phyloP scores from a whole-genome alignment of 2,888 invertebrate species.

The Cheilosia vernalis region DNA sequence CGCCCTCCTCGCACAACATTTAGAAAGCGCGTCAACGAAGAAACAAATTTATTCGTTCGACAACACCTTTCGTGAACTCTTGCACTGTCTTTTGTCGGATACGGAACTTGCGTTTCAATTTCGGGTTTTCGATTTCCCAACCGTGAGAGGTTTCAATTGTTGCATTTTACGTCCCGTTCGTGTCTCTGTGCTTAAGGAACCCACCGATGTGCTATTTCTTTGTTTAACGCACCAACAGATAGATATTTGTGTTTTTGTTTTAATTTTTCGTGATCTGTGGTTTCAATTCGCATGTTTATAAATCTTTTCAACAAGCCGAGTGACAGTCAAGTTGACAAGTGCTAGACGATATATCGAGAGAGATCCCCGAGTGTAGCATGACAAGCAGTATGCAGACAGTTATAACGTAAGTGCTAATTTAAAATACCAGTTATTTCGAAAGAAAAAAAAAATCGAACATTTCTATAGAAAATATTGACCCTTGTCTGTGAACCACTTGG shows the following conservation, averaged over 20 bases:
- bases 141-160: conserved; percentile 16
- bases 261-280: background rate
- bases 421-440: conserved; percentile 34
- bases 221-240: background rate
- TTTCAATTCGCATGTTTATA: conserved; percentile 39
- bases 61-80: conserved; percentile 55
- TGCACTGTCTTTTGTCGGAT: conserved; percentile 14
- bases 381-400: conserved; percentile 74
- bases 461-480: background rate
- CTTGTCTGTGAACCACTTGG: background rate
- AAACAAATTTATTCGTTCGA: conserved; percentile 58
- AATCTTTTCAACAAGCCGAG: conserved; percentile 31
- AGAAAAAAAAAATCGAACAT: background rate
- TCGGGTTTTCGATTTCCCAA: conserved; percentile 49
- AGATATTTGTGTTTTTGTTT: conserved; percentile 33
- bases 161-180: background rate
- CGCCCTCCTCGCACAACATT: conserved; percentile 25
- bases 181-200: background rate
- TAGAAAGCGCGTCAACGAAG: conserved; percentile 63
- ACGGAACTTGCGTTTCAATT: conserved; percentile 59
- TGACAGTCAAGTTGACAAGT: conserved; percentile 36
- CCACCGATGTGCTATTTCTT: background rate
- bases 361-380: conserved; percentile 51
- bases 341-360: conserved; percentile 20
- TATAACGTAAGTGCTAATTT: conserved; percentile 70